These are phyloP conservation scores for Ranitomeya variabilis DNA, from an alignment of 2,113 vertebrate genomes.

Conservation along the genomic window DNA sequence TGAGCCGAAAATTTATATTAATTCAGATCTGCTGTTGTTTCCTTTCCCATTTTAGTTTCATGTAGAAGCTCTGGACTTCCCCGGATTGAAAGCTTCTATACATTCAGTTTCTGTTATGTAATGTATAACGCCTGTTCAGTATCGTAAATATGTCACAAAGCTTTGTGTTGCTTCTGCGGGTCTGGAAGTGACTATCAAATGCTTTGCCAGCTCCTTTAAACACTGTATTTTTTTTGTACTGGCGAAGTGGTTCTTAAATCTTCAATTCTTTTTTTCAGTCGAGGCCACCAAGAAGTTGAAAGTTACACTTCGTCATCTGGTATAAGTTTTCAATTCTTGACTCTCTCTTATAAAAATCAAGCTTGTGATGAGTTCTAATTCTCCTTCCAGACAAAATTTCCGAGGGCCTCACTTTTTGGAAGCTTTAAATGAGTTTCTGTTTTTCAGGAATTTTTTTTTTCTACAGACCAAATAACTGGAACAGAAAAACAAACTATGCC, in stretches of 20 bases:
- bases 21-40: slow-evolving; percentile 14
- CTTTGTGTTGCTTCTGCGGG: slow-evolving; percentile 4
- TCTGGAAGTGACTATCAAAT: slow-evolving; percentile 15
- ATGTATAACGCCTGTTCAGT: slow-evolving; percentile 32
- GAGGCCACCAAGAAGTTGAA: slow-evolving; percentile 38
- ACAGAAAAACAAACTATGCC: slow-evolving; percentile 48
- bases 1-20: background rate
- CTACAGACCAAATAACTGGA: slow-evolving; percentile 41
- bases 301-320: slow-evolving; percentile 48
- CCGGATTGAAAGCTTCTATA: slow-evolving; percentile 9
- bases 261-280: slow-evolving; percentile 27
- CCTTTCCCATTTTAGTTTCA: slow-evolving; percentile 22
- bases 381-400: slow-evolving; percentile 50
- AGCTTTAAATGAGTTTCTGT: slow-evolving; percentile 40
- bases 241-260: slow-evolving; percentile 38
- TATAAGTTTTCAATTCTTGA: slow-evolving; percentile 49
- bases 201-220: slow-evolving; percentile 23
- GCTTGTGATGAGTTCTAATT: slow-evolving; percentile 30
- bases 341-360: slow-evolving; percentile 2
- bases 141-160: slow-evolving; percentile 48
- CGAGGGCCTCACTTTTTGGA: slow-evolving; percentile 48
- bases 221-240: slow-evolving; percentile 9
- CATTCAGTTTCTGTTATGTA: slow-evolving; percentile 9
- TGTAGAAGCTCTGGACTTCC: slow-evolving; percentile 26
- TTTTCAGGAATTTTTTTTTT: slow-evolving; percentile 24